Base-by-base conservation (phyloP, 30 jellyfish, hydroid and myxozoan species). In the Cassiopea andromeda region DNA sequence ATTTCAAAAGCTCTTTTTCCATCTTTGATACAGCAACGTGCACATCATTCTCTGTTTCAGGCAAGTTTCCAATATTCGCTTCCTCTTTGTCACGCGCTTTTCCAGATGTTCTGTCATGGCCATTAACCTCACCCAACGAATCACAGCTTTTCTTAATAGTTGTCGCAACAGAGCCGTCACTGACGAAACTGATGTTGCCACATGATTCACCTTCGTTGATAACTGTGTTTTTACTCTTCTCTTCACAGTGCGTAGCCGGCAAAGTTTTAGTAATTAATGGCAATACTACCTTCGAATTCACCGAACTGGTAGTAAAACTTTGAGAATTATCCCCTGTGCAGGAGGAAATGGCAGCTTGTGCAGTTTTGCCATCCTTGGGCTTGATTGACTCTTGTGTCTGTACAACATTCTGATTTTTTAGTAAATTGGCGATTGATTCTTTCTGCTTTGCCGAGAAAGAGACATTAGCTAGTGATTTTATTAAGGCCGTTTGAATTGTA, bases 401-500 rank as follows among this genome's bases (percentile, higher is more conserved):
- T 10, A 69, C 19, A 38, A 83, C 43, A 14, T 78, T 48, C 50
- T 72, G 91, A 70, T 57, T 87, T 44, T 87, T 87, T 3, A 87
- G 90, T 38, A 77, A 49, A 49, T 69, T 43, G 7, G 94, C 67
- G 18, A 87, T 77, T 4, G 94, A 87, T 69, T 87, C 94, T 60
- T 87, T 81, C 83, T 87, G 94, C 79, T 87, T 69, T 46, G 89
- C 64, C 9, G 94, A 87, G n/a, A 87, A 72, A 44, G 94, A 18
- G 14, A 87, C 90, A 15, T 90, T 58, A 16, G 90, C 48, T 66
- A 87, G 79, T 0, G 94, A 87, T 67, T 78, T 75, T 1, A 87
- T 69, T 75, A 87, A 69, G 17, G 94, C 90, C 1, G 94, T 47
- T 60, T 87, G 94, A 54, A 87, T 76, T 7, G 79, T 77, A 1